phyloP scores from a whole-genome alignment of 2,888 invertebrate genomes.

The Ametastegia equiseti region DNA sequence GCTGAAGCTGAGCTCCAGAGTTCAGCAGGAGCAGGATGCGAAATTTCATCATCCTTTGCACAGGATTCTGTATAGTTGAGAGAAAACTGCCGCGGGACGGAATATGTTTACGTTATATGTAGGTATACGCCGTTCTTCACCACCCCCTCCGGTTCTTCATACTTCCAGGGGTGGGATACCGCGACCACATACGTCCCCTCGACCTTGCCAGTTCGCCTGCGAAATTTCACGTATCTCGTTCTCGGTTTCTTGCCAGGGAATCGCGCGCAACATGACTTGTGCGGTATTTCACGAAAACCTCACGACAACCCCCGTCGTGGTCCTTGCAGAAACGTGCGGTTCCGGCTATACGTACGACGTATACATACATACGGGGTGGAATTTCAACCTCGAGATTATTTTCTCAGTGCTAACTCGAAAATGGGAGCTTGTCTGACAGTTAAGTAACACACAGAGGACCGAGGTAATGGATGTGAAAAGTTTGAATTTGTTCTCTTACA shows the following conservation, averaged over 20 bases:
- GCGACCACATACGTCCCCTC: conserved; percentile 3
- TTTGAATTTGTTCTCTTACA: neutral
- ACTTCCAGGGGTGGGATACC: neutral
- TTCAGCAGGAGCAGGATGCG: neutral
- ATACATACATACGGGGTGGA: neutral
- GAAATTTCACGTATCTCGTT: conserved; percentile 31
- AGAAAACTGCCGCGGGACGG: neutral
- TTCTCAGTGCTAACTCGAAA: neutral
- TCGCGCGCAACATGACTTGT: neutral
- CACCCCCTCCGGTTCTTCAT: too few species aligned
- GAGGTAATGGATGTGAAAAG: neutral
- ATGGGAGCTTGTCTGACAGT: neutral
- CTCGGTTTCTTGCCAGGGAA: conserved; percentile 6
- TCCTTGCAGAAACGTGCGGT: neutral
- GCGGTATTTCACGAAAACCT: conserved; percentile 22
- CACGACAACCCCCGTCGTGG: neutral
- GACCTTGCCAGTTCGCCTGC: conserved; percentile 18
- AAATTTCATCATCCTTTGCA: conserved; percentile 17
- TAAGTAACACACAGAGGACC: neutral
- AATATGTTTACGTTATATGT: neutral
- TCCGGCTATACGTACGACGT: neutral
- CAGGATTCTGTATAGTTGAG: neutral
- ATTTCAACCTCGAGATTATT: neutral
- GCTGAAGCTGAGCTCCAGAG: neutral
- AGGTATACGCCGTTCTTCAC: neutral